A percentile compares a stretch with the other conserved stretches of the same genome.
Conservation (phyloP, 2,113 vertebrate genomes). For the Rhinoderma darwinii region DNA sequence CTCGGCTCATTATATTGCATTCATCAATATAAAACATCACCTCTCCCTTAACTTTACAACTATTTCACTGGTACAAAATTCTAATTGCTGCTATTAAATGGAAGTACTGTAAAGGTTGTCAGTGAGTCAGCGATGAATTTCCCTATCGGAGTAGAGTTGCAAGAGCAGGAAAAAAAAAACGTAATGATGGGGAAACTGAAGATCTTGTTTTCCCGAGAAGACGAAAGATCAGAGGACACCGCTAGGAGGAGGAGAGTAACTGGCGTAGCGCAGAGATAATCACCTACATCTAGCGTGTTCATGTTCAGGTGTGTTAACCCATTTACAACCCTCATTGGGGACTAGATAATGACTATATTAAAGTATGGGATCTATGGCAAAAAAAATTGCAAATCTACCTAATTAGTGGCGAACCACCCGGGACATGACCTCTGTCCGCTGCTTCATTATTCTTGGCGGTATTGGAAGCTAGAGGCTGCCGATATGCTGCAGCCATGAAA, state of each 20-base stretch:
- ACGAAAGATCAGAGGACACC: conserved; percentile 19
- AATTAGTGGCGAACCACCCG: conserved; percentile 7
- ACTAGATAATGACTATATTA: conserved; percentile 3
- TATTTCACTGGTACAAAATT: neutral
- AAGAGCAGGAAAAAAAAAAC: neutral
- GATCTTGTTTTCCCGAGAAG: conserved; percentile 13
- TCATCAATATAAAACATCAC: conserved; percentile 27
- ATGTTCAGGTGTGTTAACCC: conserved; percentile 42
- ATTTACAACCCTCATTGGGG: neutral
- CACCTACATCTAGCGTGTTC: conserved; percentile 7
- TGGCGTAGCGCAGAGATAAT: conserved; percentile 23
- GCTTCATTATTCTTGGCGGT: conserved; percentile 27
- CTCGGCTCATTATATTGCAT: neutral
- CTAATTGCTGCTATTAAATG: conserved; percentile 33
- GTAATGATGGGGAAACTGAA: conserved; percentile 10
- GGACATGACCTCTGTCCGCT: neutral
- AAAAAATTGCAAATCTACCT: conserved; percentile 31
- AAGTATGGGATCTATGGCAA: conserved; percentile 9
- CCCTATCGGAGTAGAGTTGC: conserved; percentile 16
- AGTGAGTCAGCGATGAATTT: conserved; percentile 24
- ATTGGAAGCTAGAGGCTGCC: conserved; percentile 4
- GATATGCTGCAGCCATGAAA: conserved; percentile 60
- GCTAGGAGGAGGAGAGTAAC: neutral
- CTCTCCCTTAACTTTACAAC: conserved; percentile 10
- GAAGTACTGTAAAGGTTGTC: conserved; percentile 13